Base-by-base conservation (phyloP, 30 jellyfish, hydroid and myxozoan genomes). In the Chrysaora quinquecirrha region DNA sequence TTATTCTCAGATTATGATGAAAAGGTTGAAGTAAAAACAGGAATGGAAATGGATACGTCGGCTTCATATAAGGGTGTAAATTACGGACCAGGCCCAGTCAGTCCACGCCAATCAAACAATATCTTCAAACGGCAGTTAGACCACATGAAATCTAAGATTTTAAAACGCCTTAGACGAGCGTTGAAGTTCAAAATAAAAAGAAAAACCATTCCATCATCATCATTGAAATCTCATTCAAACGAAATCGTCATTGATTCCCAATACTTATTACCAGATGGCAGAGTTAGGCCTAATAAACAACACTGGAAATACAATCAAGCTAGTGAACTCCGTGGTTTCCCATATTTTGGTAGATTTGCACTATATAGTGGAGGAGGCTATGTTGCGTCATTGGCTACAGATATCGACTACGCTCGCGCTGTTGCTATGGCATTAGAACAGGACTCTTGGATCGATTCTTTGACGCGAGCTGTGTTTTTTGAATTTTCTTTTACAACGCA, bases 301-400 rank as follows among this genome's bases (percentile, higher is more conserved):
- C 89, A 78, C 30, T 81, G 91, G 91, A 24, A 52, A 30, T 81
- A 47, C 29, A 50, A 81, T 16, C 73, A 67, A 29, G 54, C 50
- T 84, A 52, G 84, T 21, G 23, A 33, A 34, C 61, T 73, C 30
- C 82, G 85, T 20, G 97, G 93, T 64, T 70, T 89, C 32, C 97
- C 97, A 22, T 74, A 79, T 64, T 43, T 29, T 20, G 92, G 97
- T n/a, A 29, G 71, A 28, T 75, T 58, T 31, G 84, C 79, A 19
- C 60, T 77, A 46, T 89, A 89, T 58, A 68, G 82, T 16, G 93
- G 97, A 16, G 95, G 97, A 23, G 97, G 97, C 32, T 89, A 89
- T 64, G 95, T 75, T 21, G 95, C 95, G 70, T 71, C 89, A 32
- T 78, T 89, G 31, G 94, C 82, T 1, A 79, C 85, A 54, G 87